A percentile compares a stretch with the other conserved stretches of the same genome.
Conservation (phyloP, 2,888 invertebrate species). For the Malthinus flaveolus region DNA sequence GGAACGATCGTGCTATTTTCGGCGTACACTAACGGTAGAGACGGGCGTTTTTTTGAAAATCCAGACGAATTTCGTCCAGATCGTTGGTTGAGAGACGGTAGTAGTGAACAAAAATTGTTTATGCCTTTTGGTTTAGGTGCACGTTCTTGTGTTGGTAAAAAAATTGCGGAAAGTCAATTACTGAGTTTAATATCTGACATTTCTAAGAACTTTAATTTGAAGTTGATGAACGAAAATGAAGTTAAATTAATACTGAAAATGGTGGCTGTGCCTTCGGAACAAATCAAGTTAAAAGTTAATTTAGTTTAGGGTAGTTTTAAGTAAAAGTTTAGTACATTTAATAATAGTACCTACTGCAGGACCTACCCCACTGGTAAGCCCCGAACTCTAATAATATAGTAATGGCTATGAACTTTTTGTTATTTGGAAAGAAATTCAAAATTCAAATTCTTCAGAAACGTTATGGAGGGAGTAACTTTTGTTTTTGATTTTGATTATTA, state of each 20-base stretch:
- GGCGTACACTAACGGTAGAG: constrained; percentile 81
- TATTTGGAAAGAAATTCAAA: too few relatives aligned
- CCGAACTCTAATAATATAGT: too few relatives aligned
- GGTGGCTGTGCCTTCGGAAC: constrained; percentile 63
- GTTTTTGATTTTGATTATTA: too few relatives aligned
- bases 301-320: constrained; percentile 13
- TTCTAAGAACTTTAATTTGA: constrained; percentile 57
- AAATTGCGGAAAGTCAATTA: constrained; percentile 78
- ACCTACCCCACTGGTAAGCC: too few relatives aligned
- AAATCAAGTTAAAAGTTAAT: constrained; percentile 51
- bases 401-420: too few relatives aligned
- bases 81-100: constrained; percentile 69
- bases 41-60: constrained; percentile 68
- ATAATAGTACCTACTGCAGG: too few relatives aligned
- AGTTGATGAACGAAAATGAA: constrained; percentile 56
- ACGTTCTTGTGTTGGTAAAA: constrained; percentile 81
- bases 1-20: constrained; percentile 82
- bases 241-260: constrained; percentile 63
- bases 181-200: constrained; percentile 66
- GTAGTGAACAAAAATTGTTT: constrained; percentile 62
- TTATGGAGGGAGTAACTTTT: too few relatives aligned
- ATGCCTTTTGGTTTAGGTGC: constrained; percentile 83
- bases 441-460: too few relatives aligned
- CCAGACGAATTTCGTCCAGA: constrained; percentile 73
- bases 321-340: too few relatives aligned